Evolutionary conservation across 2,797 vertebrate species (phyloP), one percentile per base, ranked within the genome.

Genomic region (Eupleurogrammus muticus): DNA sequence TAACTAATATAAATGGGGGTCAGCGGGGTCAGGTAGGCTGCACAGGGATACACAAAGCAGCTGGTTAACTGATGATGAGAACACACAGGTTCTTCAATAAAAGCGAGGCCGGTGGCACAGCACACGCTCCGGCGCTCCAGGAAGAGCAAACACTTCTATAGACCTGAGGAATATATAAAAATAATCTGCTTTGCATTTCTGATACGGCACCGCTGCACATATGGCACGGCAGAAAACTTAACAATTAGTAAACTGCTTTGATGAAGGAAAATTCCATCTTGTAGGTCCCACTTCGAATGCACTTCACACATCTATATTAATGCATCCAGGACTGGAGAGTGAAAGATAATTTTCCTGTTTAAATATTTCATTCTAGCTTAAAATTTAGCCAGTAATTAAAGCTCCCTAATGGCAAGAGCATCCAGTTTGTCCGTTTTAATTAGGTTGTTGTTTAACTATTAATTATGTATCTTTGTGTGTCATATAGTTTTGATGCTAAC

Each of bases 391-490:
- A 88, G 89, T 96, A 96, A 96, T 96, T 96, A 97, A 94, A 95
- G 94, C 93, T 96, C 96, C 96, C 95, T 92, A 94, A 96, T 95
- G 96, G 94, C 94, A 93, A 90, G 94, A 96, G 95, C 94, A 97
- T 95, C 94, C 95, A 96, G 95, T 98, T 97, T 97, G 97, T 97
- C 97, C 94, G 93, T 96, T 97, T 97, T 97, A 97, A 98, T 98
- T 97, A 97, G 96, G 97, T 96, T 96, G 96, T 97, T 97, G 97
- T 97, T 97, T 97, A 97, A 96, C 95, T 98, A 98, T 99, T 97
- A 98, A 98, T 98, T 97, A 96, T 96, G 96, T 97, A 96, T 96
- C 94, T 95, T 95, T 94, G 96, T 96, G 96, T 96, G 95, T 96
- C 16, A 44, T 42, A 42, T 97, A 96, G 96, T 96, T 96, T 96